Conservation (phyloP, 2,113 vertebrate species). For the Dromiciops gliroides region DNA sequence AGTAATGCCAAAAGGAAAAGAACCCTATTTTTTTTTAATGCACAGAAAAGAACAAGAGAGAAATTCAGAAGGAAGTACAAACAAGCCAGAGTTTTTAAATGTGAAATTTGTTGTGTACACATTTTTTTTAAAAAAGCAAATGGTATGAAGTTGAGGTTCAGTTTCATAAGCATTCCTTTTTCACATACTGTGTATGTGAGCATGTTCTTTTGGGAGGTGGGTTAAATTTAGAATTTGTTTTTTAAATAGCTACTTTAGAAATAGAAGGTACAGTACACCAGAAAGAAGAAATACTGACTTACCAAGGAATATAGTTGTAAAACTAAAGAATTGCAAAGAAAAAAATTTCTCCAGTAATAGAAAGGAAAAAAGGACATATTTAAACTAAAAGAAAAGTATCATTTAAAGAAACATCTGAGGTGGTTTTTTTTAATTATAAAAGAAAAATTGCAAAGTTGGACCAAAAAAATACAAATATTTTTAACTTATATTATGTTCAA, state of each 20-base stretch:
- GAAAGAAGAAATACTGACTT: neutral
- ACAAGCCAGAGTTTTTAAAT: neutral
- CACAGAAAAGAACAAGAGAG: neutral
- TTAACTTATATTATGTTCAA: neutral
- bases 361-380: neutral
- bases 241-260: neutral
- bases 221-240: neutral
- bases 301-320: neutral
- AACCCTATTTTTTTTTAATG: neutral
- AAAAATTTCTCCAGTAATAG: neutral
- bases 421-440: neutral
- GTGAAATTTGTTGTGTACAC: neutral
- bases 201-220: neutral
- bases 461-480: neutral
- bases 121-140: neutral
- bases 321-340: neutral
- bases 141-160: neutral
- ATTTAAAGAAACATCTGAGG: neutral
- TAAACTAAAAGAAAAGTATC: neutral
- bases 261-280: neutral
- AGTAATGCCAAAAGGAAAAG: neutral
- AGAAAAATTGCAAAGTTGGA: neutral
- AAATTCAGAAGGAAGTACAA: neutral
- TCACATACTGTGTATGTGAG: neutral
- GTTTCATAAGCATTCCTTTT: neutral